Percentiles rank a stretch among this genome's conserved stretches.
Conservation (phyloP, 2,113 vertebrate species). For the Archilochus colubris region DNA sequence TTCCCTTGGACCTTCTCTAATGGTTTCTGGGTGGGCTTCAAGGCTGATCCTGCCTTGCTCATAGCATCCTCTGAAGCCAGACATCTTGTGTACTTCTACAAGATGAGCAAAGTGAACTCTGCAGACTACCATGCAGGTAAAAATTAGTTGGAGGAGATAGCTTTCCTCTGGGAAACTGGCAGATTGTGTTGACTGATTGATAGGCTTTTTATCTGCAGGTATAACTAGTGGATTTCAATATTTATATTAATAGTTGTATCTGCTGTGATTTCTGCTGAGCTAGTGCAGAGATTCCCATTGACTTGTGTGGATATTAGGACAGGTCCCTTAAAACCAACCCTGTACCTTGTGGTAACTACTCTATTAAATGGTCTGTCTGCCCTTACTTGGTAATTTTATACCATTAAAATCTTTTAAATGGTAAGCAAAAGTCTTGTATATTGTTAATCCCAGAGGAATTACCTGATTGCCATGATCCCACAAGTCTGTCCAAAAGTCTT, state of each 20-base stretch:
- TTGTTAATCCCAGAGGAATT: background rate
- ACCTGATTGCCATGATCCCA: background rate
- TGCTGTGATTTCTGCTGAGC: background rate
- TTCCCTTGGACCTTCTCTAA: background rate
- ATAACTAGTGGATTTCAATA: background rate
- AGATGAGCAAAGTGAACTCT: background rate
- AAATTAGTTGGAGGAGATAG: background rate
- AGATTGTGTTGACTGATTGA: background rate
- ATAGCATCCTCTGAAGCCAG: background rate
- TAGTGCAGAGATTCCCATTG: background rate
- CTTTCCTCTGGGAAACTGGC: background rate
- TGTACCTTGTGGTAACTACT: background rate
- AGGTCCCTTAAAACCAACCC: background rate
- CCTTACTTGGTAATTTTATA: background rate
- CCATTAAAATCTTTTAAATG: background rate
- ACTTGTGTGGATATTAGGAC: background rate
- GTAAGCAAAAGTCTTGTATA: background rate
- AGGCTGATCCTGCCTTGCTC: background rate
- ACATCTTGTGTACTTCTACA: background rate
- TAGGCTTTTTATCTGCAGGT: background rate
- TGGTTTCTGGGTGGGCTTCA: background rate
- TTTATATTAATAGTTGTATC: background rate
- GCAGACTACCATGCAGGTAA: background rate
- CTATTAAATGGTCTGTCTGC: background rate
- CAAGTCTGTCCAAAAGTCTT: slow-evolving; percentile 37